A percentile compares a stretch with the other conserved stretches of the same genome.
phyloP scores from a whole-genome alignment of 2,888 invertebrate species.

The Trachelus stipa region DNA sequence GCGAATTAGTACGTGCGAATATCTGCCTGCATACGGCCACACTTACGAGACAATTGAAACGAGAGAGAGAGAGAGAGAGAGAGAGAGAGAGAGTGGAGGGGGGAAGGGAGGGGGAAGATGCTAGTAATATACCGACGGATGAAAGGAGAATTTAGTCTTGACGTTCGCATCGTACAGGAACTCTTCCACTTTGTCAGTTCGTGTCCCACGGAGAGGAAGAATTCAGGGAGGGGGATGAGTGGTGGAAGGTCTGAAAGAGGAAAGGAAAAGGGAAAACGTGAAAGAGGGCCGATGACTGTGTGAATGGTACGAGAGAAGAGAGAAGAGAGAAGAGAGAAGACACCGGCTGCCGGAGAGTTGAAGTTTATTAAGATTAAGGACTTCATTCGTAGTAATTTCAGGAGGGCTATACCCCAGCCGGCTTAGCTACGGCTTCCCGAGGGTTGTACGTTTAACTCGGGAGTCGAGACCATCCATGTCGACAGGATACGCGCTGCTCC shows the following conservation, averaged over 20 bases:
- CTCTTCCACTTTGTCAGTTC: background rate
- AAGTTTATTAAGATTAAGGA: constrained; percentile 66
- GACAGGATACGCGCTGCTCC: too few relatives aligned
- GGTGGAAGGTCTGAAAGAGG: background rate
- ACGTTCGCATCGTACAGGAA: background rate
- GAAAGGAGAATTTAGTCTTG: background rate
- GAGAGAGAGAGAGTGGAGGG: too few relatives aligned
- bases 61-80: too few relatives aligned
- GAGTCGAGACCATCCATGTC: constrained; percentile 13
- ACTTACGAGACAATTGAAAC: too few relatives aligned
- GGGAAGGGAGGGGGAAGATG: too few relatives aligned
- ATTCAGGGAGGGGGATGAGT: background rate
- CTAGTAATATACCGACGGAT: too few relatives aligned
- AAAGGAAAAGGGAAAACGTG: constrained; percentile 6
- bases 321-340: constrained; percentile 8
- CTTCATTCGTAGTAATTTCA: constrained; percentile 60
- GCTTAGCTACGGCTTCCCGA: too few relatives aligned
- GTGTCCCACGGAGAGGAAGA: too few relatives aligned
- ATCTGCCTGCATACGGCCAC: too few relatives aligned
- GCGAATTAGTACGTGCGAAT: too few relatives aligned
- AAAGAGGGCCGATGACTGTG: background rate
- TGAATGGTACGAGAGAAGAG: background rate
- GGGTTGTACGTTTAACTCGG: background rate
- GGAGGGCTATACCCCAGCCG: constrained; percentile 5
- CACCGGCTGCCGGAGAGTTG: constrained; percentile 35